A percentile compares a stretch with the other conserved stretches of the same genome.
Conservation (phyloP, 2,113 vertebrate species). For the Rhinogobius similis region DNA sequence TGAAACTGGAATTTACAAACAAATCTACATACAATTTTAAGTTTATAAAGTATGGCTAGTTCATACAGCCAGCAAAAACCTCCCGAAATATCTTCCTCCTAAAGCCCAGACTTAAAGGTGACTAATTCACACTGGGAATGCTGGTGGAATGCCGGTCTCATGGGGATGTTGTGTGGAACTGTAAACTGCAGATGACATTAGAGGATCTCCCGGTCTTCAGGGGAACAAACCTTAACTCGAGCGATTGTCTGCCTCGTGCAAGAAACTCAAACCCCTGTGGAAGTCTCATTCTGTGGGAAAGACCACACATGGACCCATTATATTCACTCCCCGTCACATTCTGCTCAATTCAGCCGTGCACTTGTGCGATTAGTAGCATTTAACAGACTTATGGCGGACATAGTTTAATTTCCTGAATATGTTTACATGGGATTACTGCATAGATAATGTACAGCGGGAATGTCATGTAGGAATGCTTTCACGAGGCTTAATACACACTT, state of each 20-base stretch:
- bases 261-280: conserved; percentile 20
- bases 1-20: not conserved
- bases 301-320: conserved; percentile 2
- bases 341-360: not conserved
- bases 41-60: not conserved
- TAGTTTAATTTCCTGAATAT: conserved; percentile 10
- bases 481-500: too few relatives aligned
- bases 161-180: conserved; percentile 22
- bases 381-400: not conserved
- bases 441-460: not conserved
- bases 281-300: conserved; percentile 7
- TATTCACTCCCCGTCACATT: not conserved
- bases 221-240: conserved; percentile 55
- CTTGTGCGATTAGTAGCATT: not conserved
- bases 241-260: conserved; percentile 23
- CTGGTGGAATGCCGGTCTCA: not conserved
- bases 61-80: not conserved
- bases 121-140: conserved; percentile 1
- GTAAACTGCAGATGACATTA: conserved; percentile 49
- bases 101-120: not conserved
- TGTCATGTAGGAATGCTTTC: not conserved
- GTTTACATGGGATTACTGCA: not conserved
- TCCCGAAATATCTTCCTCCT: not conserved
- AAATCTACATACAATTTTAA: too few relatives aligned
- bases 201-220: conserved; percentile 29